phyloP scores from a whole-genome alignment of 2,888 invertebrate species.

The Parnassius glacialis region DNA sequence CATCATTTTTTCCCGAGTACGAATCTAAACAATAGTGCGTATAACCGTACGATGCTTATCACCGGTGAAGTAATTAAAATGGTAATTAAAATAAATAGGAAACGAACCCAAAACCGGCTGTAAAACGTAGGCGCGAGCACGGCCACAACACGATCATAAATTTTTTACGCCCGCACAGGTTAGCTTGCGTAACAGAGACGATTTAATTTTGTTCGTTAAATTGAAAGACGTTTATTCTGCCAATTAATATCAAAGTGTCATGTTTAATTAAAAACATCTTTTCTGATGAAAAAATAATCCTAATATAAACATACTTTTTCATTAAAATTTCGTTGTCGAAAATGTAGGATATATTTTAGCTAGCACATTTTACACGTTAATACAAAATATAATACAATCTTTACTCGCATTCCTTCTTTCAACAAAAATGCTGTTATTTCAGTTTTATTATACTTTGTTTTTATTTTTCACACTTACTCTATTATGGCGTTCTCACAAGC shows the following conservation, averaged over 20 bases:
- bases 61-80: slow-evolving; percentile 64
- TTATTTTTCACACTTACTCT: slow-evolving; percentile 20
- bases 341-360: no score
- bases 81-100: slow-evolving; percentile 74
- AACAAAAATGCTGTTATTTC: no score
- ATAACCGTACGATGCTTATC: slow-evolving; percentile 55
- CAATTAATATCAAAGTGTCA: slow-evolving; percentile 11
- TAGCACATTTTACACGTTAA: no score
- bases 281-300: background rate
- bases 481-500: slow-evolving; percentile 14
- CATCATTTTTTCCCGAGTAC: slow-evolving; percentile 41
- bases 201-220: slow-evolving; percentile 21
- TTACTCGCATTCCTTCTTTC: no score
- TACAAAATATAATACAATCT: no score
- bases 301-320: background rate
- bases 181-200: slow-evolving; percentile 43
- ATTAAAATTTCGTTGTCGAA: no score
- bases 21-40: slow-evolving; percentile 59
- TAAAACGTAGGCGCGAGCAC: slow-evolving; percentile 61
- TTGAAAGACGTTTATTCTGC: slow-evolving; percentile 9
- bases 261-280: background rate
- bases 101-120: slow-evolving; percentile 60
- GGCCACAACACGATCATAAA: slow-evolving; percentile 59
- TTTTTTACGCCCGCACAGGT: slow-evolving; percentile 58
- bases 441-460: no score